These are phyloP conservation scores for Onthophagus sagittarius DNA, from an alignment of 2,888 invertebrate genomes.

Conservation along the genomic window DNA sequence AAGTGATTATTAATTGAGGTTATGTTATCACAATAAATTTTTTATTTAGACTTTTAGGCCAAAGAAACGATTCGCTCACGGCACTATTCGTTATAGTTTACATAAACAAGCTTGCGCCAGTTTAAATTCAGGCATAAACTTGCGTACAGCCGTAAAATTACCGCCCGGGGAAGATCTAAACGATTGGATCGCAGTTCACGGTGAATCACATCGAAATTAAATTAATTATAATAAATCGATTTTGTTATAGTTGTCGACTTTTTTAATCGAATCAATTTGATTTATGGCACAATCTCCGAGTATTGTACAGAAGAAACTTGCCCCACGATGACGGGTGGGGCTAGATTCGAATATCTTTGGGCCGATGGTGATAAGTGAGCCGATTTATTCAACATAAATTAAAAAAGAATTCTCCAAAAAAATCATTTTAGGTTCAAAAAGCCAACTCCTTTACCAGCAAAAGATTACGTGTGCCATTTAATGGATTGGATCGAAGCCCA, in stretches of 20 bases:
- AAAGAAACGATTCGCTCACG: slow-evolving; percentile 82
- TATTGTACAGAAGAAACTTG: slow-evolving; percentile 79
- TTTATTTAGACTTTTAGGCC: slow-evolving; percentile 86
- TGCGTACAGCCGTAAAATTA: slow-evolving; percentile 73
- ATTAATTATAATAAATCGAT: not conserved
- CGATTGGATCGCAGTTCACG: slow-evolving; percentile 92
- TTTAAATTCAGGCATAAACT: slow-evolving; percentile 82
- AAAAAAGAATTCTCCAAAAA: not conserved
- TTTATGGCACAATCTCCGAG: slow-evolving; percentile 85
- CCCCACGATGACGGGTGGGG: slow-evolving; percentile 88
- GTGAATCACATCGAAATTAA: too few species aligned
- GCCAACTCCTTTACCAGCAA: slow-evolving; percentile 77
- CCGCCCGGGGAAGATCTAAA: slow-evolving; percentile 81
- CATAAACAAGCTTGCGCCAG: slow-evolving; percentile 91
- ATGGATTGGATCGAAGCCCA: slow-evolving; percentile 92
- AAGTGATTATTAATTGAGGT: not conserved
- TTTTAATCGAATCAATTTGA: slow-evolving; percentile 88
- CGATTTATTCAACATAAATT: slow-evolving; percentile 12
- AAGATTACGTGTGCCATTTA: slow-evolving; percentile 74
- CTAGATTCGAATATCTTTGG: slow-evolving; percentile 88
- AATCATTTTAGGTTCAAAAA: slow-evolving; percentile 57
- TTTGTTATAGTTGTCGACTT: slow-evolving; percentile 85
- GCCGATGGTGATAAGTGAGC: slow-evolving; percentile 71
- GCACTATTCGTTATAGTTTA: slow-evolving; percentile 80
- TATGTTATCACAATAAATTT: slow-evolving; percentile 15